Evolutionary conservation across 1,140 invertebrate genomes (phyloP).

Genomic region (Drosophila pallidifrons): DNA sequence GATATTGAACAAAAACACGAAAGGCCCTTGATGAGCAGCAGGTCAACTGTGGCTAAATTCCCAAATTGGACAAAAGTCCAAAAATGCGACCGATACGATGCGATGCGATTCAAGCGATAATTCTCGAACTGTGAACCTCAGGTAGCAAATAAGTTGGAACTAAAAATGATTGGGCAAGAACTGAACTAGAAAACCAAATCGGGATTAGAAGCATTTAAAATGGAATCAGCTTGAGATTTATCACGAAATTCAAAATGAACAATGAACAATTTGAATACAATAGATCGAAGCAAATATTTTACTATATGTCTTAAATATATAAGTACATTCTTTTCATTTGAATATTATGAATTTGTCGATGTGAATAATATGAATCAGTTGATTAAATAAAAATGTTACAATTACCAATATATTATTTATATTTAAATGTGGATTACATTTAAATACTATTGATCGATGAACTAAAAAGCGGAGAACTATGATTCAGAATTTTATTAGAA

Average conservation of each 20-base stretch:
- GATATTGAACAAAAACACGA: slow-evolving; percentile 22
- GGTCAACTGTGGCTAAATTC: neutral
- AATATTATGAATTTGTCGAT: no score
- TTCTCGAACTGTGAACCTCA: slow-evolving; percentile 6
- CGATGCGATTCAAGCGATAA: slow-evolving; percentile 4
- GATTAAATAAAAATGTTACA: no score
- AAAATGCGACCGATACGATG: neutral
- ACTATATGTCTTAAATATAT: no score
- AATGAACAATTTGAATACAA: neutral
- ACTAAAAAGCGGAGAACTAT: no score
- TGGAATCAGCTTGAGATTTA: neutral
- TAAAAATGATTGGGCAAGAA: neutral
- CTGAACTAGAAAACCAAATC: neutral
- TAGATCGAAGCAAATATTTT: no score
- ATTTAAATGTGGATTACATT: no score
- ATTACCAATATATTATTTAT: no score
- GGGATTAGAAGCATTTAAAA: neutral
- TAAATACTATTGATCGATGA: no score
- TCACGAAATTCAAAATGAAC: neutral
- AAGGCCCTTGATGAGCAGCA: slow-evolving; percentile 22
- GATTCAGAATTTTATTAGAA: no score
- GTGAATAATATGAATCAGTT: no score
- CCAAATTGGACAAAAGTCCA: neutral
- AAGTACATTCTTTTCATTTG: no score
- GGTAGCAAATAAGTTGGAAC: neutral